Evolutionary conservation across 2,797 vertebrate genomes (phyloP), one percentile per base, ranked within the genome.

Genomic region (Eulemur mongoz): DNA sequence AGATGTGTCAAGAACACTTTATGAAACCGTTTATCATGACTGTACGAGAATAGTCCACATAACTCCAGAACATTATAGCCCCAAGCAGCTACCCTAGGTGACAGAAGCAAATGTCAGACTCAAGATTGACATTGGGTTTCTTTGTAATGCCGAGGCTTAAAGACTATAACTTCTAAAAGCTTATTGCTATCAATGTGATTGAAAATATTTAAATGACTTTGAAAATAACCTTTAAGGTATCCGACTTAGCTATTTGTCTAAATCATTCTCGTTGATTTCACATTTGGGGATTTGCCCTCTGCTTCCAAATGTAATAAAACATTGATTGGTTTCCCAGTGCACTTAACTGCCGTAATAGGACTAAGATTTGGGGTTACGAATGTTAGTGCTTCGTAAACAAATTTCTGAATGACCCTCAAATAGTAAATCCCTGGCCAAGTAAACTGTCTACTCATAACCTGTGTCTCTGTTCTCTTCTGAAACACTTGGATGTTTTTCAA

Each of bases 1-100:
- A 89, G 86, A 88, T 86, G 73, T 97, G 98, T 97, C 97, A 82
- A 0, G 48, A 97, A 83, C 57, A 82, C 90, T 98, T 98, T 96
- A 89, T 96, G 96, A 97, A 96, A 75, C 87, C 90, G 95, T 98
- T 98, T 97, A 69, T 98, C 96, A 96, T 75, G 27, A 76, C 96
- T 82, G n/a, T 82, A n/a, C 83, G 95, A 89, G 81, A 90, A 52
- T 87, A 91, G 10, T 30, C 65, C 1, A 30, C 69, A 2, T 97
- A 95, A 95, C 91, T 96, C 85, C 85, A n/a, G 27, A 65, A 61
- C 54, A 40, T 14, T 59, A 0, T 50, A 88, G 84, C 69, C 30
- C 35, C 54, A 54, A 72, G 91, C 43, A n/a, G 90, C 75, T 52
- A 12, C 65, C 13, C 2, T 73, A 3, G 52, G 73, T 76, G 48